These are phyloP conservation scores for Antigone vipio DNA, from an alignment of 2,113 vertebrate species.

Conservation along the genomic window DNA sequence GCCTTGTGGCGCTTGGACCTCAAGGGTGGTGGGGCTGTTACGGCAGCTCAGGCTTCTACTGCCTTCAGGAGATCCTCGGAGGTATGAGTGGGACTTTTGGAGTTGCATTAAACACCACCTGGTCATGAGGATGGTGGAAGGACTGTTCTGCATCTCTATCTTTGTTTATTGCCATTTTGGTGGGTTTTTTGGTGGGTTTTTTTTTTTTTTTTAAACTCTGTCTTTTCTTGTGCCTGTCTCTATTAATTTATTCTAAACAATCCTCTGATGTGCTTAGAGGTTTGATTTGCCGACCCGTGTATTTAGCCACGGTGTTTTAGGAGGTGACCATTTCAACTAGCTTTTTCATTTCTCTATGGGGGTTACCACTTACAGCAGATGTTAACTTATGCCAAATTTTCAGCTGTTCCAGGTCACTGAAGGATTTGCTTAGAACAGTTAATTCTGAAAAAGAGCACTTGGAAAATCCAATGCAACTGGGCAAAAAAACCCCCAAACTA, in stretches of 20 bases:
- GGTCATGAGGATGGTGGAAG: neutral
- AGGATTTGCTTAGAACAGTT: neutral
- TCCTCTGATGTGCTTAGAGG: neutral
- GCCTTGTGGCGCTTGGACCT: neutral
- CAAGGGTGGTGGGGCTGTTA: neutral
- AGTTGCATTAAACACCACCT: neutral
- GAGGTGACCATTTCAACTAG: neutral
- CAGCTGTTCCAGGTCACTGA: neutral
- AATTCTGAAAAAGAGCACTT: neutral
- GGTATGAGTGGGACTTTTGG: neutral
- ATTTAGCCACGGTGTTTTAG: neutral
- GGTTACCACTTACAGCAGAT: neutral
- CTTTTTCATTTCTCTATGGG: neutral
- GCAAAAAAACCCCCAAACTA: rapidly evolving
- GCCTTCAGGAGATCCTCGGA: neutral
- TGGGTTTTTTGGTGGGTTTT: neutral
- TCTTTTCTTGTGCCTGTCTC: neutral
- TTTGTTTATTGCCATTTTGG: neutral
- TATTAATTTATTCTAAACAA: neutral
- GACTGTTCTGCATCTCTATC: neutral
- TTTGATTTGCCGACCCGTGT: neutral
- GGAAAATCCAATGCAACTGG: neutral
- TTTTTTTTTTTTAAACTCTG: neutral
- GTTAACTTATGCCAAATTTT: neutral
- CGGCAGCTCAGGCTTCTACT: neutral